Percentiles rank a stretch among this genome's conserved stretches.
Conservation (phyloP, 2,797 vertebrate genomes). For the Xenopus petersii region DNA sequence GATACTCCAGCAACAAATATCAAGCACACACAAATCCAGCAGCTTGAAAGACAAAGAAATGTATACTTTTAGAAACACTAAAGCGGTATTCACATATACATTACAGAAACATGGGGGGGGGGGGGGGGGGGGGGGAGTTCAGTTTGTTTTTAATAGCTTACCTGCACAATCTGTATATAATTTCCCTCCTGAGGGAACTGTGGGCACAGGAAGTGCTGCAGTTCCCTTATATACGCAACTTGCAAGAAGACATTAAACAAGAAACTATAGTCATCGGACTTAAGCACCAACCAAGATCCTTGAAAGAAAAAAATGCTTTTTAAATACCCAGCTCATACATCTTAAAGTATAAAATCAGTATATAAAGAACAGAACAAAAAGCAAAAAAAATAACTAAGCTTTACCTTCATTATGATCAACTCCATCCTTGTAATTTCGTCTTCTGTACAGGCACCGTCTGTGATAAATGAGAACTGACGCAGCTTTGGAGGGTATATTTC, state of each 20-base stretch:
- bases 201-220: slow-evolving; percentile 76
- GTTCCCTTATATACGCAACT: slow-evolving; percentile 82
- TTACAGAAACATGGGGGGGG: neutral
- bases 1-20: slow-evolving; percentile 85
- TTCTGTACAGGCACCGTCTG: slow-evolving; percentile 90
- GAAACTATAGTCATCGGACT: slow-evolving; percentile 88
- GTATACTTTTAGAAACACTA: neutral
- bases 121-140: too few relatives aligned
- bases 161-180: slow-evolving; percentile 89
- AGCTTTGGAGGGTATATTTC: slow-evolving; percentile 97
- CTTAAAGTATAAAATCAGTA: too few relatives aligned
- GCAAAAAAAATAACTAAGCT: neutral
- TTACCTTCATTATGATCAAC: slow-evolving; percentile 92
- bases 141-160: slow-evolving; percentile 49
- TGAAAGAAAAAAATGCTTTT: slow-evolving; percentile 28
- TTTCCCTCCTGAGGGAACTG: slow-evolving; percentile 86
- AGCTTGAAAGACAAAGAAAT: slow-evolving; percentile 60
- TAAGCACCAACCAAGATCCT: slow-evolving; percentile 93
- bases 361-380: too few relatives aligned
- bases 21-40: slow-evolving; percentile 88
- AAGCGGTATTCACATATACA: neutral
- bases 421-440: slow-evolving; percentile 94
- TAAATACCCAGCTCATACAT: too few relatives aligned
- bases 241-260: slow-evolving; percentile 96
- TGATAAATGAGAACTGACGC: slow-evolving; percentile 93